Conservation (phyloP, 2,888 invertebrate genomes). For the Didymodactylos carnosus region DNA sequence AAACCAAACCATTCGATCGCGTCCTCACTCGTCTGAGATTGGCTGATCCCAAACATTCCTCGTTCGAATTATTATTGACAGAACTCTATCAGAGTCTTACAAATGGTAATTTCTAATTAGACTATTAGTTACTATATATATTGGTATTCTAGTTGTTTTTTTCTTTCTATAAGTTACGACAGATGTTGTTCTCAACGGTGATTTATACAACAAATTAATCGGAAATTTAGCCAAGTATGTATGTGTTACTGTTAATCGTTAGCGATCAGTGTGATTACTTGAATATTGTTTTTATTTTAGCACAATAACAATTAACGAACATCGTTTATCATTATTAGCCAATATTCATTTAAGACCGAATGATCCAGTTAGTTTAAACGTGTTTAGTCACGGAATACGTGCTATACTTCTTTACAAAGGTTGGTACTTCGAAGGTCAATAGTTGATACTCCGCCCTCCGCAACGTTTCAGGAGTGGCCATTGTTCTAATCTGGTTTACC, state of each 20-base stretch:
- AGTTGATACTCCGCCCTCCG: no score
- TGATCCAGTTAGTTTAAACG: not conserved
- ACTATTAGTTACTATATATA: not conserved
- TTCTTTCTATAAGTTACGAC: not conserved
- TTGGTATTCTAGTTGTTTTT: not conserved
- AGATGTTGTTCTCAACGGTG: not conserved
- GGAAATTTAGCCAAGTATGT: not conserved
- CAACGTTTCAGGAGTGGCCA: no score
- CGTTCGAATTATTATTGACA: not conserved
- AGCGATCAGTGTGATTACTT: no score
- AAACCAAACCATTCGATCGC: not conserved
- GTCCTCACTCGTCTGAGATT: not conserved
- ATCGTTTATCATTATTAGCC: not conserved
- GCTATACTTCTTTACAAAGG: not conserved
- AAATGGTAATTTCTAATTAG: not conserved
- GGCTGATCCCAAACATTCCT: not conserved
- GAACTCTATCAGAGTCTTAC: not conserved
- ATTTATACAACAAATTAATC: not conserved
- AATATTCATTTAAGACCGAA: not conserved
- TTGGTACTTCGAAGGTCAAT: not conserved
- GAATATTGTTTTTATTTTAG: no score
- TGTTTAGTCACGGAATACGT: not conserved
- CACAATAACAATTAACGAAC: not conserved
- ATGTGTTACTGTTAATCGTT: no score
- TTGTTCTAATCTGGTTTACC: no score